phyloP scores from a whole-genome alignment of 2,888 invertebrate genomes.

The Melieria crassipennis region DNA sequence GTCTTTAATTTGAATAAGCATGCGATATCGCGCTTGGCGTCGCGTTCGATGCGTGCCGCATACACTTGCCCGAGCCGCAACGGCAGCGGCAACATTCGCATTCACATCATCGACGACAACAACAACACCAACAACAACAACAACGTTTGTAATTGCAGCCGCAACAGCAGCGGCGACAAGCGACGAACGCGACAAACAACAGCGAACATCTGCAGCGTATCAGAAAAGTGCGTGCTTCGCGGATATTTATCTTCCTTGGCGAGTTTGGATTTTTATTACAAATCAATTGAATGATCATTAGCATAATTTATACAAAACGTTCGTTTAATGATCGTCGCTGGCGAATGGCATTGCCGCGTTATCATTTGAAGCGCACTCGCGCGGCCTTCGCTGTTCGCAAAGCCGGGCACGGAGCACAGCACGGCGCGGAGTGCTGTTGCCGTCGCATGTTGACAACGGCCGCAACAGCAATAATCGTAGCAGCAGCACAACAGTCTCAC shows the following conservation, averaged over 20 bases:
- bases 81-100: slow-evolving; percentile 6
- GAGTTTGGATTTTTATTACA: slow-evolving; percentile 66
- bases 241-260: slow-evolving; percentile 65
- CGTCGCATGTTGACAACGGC: slow-evolving; percentile 15
- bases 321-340: slow-evolving; percentile 64
- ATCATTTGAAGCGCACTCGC: slow-evolving; percentile 28
- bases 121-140: slow-evolving; percentile 25
- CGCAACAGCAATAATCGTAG: slow-evolving; percentile 4
- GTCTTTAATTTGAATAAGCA: slow-evolving; percentile 47
- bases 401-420: not conserved
- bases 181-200: slow-evolving; percentile 8
- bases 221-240: slow-evolving; percentile 60
- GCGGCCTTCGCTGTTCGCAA: not conserved
- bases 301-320: slow-evolving; percentile 67
- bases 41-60: slow-evolving; percentile 13
- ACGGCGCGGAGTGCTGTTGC: slow-evolving; percentile 6
- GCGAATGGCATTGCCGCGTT: slow-evolving; percentile 28
- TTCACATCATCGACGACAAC: slow-evolving; percentile 5
- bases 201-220: slow-evolving; percentile 16
- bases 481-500: slow-evolving; percentile 10
- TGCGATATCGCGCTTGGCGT: slow-evolving; percentile 45
- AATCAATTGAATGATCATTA: slow-evolving; percentile 67
- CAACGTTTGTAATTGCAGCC: slow-evolving; percentile 21
- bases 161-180: slow-evolving; percentile 14
- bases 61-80: slow-evolving; percentile 25